Conservation (phyloP, 1,140 invertebrate species). For the Pomacea maculata region DNA sequence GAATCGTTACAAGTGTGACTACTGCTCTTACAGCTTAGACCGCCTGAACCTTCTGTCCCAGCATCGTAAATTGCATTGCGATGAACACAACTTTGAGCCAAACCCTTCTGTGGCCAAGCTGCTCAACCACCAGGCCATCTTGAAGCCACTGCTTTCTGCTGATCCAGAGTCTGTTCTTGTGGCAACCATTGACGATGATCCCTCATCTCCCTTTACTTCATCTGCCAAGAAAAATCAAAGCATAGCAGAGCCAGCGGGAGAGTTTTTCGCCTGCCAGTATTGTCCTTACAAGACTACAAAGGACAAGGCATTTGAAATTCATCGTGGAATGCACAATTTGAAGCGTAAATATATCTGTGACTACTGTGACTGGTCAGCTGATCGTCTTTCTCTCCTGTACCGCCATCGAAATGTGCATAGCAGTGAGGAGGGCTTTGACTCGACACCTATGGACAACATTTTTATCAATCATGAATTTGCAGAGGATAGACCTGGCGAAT, state of each 20-base stretch:
- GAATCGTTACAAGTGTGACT: constrained; percentile 49
- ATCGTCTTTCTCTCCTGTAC: constrained; percentile 51
- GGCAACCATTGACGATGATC: not conserved
- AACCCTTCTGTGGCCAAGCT: constrained; percentile 31
- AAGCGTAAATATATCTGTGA: constrained; percentile 57
- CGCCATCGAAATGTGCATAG: constrained; percentile 57
- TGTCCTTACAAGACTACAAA: constrained; percentile 56
- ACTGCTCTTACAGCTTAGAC: constrained; percentile 49
- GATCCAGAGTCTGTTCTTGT: not conserved
- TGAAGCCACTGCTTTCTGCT: not conserved
- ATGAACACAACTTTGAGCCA: constrained; percentile 39
- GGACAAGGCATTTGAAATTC: constrained; percentile 49
- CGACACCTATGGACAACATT: constrained; percentile 47
- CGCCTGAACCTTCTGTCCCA: constrained; percentile 40
- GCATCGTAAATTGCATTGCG: constrained; percentile 41
- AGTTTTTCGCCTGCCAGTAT: constrained; percentile 33
- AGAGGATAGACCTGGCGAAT: constrained; percentile 35
- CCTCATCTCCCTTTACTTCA: not conserved
- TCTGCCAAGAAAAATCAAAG: not conserved
- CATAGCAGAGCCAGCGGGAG: constrained; percentile 21
- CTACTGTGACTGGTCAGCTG: constrained; percentile 60
- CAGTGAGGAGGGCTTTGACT: constrained; percentile 40
- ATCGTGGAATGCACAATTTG: constrained; percentile 52
- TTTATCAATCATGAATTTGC: constrained; percentile 56
- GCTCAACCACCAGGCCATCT: constrained; percentile 25